A percentile compares a stretch with the other conserved stretches of the same genome.
These are phyloP conservation scores for Lithophane socia DNA, from an alignment of 2,888 invertebrate species.

Conservation along the genomic window DNA sequence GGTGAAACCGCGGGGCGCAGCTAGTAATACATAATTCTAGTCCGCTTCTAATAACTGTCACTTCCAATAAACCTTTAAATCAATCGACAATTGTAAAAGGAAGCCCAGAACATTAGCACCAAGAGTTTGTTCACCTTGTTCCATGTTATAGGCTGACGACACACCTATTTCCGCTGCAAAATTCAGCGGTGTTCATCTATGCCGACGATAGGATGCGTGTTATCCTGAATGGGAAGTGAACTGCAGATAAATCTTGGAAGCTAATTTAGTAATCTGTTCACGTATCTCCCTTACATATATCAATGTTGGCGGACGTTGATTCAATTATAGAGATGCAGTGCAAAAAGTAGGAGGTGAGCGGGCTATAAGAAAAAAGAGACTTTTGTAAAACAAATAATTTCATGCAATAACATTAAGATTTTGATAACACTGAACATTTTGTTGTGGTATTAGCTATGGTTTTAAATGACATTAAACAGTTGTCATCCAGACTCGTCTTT, in stretches of 20 bases:
- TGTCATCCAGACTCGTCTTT: too few relatives aligned
- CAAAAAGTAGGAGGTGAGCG: slow-evolving; percentile 53
- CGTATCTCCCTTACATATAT: slow-evolving; percentile 75
- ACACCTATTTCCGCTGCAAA: slow-evolving; percentile 43
- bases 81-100: slow-evolving; percentile 33
- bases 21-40: slow-evolving; percentile 16
- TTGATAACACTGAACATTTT: neutral
- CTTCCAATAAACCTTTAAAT: slow-evolving; percentile 17
- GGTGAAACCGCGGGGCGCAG: too few relatives aligned
- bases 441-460: too few relatives aligned
- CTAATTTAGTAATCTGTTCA: slow-evolving; percentile 77
- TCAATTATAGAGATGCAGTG: slow-evolving; percentile 68
- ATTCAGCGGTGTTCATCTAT: slow-evolving; percentile 49
- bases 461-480: too few relatives aligned
- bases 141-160: slow-evolving; percentile 51
- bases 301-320: slow-evolving; percentile 75
- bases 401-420: neutral
- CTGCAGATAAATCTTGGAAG: slow-evolving; percentile 71
- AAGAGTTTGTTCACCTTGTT: slow-evolving; percentile 47
- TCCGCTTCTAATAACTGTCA: slow-evolving; percentile 9
- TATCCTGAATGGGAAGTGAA: slow-evolving; percentile 66
- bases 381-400: neutral
- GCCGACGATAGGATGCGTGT: slow-evolving; percentile 55
- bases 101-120: neutral
- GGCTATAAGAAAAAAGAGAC: neutral